Evolutionary conservation across 2,888 invertebrate species (phyloP).

Genomic region (Cybosia mesomella): DNA sequence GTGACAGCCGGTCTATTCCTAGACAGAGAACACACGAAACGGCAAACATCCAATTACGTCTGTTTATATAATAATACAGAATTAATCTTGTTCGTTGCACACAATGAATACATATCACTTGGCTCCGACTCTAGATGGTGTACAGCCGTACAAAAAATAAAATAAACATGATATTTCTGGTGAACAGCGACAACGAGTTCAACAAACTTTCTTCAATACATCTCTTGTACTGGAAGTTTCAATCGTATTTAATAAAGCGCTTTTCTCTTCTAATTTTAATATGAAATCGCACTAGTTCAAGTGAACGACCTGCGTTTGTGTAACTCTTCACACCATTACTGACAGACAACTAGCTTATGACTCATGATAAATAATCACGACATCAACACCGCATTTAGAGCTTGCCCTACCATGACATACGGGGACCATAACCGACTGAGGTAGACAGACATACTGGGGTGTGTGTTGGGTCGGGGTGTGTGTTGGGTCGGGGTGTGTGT

Average conservation of each 20-base stretch:
- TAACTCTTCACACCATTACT: neutral
- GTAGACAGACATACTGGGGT: neutral
- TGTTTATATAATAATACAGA: constrained; percentile 20
- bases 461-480: too few species aligned
- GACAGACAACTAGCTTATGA: neutral
- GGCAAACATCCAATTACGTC: constrained; percentile 22
- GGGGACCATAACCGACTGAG: neutral
- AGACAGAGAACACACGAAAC: constrained; percentile 10
- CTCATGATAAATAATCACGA: neutral
- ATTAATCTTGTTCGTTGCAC: constrained; percentile 19
- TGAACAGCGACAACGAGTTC: constrained; percentile 30
- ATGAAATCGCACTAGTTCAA: constrained; percentile 2
- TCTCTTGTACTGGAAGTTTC: constrained; percentile 33
- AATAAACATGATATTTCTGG: constrained; percentile 38
- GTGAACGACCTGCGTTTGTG: constrained; percentile 8
- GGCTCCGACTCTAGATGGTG: constrained; percentile 38
- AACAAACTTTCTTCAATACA: constrained; percentile 41
- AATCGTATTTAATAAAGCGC: constrained; percentile 21
- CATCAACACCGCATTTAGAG: neutral
- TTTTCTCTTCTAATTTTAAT: constrained; percentile 10
- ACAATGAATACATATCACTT: constrained; percentile 38
- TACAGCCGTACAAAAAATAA: constrained; percentile 21
- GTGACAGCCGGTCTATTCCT: constrained; percentile 15
- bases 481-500: too few species aligned
- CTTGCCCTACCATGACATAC: neutral